Evolutionary conservation across 1,140 invertebrate genomes (phyloP).

Genomic region (Micrasema longulum): DNA sequence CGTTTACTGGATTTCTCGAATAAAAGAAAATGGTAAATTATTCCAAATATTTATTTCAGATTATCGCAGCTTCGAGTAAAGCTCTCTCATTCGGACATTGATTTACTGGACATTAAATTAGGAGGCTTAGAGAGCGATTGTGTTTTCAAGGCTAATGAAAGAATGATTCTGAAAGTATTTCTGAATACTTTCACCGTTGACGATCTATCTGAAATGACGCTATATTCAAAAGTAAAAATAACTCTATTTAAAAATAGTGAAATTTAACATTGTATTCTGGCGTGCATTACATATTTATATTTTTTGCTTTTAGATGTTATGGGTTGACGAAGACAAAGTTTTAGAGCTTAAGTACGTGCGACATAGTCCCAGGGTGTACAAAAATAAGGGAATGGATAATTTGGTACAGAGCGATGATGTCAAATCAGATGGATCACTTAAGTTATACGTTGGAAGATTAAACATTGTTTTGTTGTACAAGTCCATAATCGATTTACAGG

Average conservation of each 20-base stretch:
- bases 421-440: slow-evolving; percentile 76
- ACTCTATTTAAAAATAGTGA: slow-evolving; percentile 48
- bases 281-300: not conserved
- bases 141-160: slow-evolving; percentile 83
- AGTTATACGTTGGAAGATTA: slow-evolving; percentile 77
- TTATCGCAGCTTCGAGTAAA: slow-evolving; percentile 72
- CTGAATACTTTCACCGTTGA: slow-evolving; percentile 77
- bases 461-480: slow-evolving; percentile 80
- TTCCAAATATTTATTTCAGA: slow-evolving; percentile 60
- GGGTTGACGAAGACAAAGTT: slow-evolving; percentile 82
- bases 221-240: slow-evolving; percentile 85
- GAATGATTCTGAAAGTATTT: slow-evolving; percentile 79
- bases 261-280: not conserved
- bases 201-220: slow-evolving; percentile 79
- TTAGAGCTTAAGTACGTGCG: slow-evolving; percentile 82
- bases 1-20: too few relatives aligned
- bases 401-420: slow-evolving; percentile 63
- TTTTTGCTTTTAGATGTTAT: slow-evolving; percentile 68
- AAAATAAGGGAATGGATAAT: slow-evolving; percentile 63
- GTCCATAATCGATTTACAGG: slow-evolving; percentile 78
- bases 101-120: slow-evolving; percentile 76
- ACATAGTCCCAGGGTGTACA: slow-evolving; percentile 72
- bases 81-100: slow-evolving; percentile 78
- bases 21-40: too few relatives aligned
- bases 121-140: slow-evolving; percentile 79